phyloP scores from a whole-genome alignment of 2,113 vertebrate species.

The Psilopogon haemacephalus region DNA sequence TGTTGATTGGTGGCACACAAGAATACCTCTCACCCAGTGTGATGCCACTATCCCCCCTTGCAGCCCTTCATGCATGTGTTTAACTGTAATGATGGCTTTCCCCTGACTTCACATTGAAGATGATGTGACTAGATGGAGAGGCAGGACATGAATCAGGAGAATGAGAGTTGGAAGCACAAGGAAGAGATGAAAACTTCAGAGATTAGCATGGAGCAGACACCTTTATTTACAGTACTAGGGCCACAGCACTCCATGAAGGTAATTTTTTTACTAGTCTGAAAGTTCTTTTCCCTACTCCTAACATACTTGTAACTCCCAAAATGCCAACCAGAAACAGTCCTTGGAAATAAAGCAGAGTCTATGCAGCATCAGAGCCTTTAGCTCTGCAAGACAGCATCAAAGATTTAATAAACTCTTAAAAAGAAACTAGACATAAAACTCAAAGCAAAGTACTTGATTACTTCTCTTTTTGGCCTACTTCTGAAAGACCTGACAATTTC shows the following conservation, averaged over 20 bases:
- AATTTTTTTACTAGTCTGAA: not conserved
- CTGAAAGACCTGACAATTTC: not conserved
- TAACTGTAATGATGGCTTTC: not conserved
- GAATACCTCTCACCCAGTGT: not conserved
- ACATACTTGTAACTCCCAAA: not conserved
- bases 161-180: not conserved
- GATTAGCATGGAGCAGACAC: not conserved
- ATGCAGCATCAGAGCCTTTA: not conserved
- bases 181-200: not conserved
- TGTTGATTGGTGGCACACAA: not conserved
- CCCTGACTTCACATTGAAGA: not conserved
- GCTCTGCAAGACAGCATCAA: not conserved
- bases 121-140: not conserved
- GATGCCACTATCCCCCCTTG: not conserved
- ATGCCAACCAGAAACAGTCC: not conserved
- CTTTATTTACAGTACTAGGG: not conserved
- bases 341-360: not conserved
- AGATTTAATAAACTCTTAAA: not conserved
- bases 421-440: constrained; percentile 6
- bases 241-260: not conserved
- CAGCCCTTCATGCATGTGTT: rapidly evolving
- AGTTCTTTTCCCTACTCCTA: not conserved
- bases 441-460: not conserved
- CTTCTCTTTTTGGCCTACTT: not conserved
- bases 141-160: not conserved